phyloP scores from a whole-genome alignment of 2,888 invertebrate genomes.

The Cheilosia grossa region DNA sequence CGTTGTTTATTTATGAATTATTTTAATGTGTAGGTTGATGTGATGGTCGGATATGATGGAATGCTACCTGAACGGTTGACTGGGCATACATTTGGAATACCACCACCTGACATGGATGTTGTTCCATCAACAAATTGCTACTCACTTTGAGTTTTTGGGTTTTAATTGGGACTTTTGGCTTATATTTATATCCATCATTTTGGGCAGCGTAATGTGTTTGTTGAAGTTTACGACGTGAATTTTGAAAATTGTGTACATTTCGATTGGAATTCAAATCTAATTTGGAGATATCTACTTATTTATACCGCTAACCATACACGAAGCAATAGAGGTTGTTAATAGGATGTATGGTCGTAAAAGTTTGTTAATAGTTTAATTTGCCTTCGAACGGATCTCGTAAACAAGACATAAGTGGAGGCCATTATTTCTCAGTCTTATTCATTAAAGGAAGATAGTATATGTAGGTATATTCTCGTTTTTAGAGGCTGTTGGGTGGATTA shows the following conservation, averaged over 20 bases:
- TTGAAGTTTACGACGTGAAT: constrained; percentile 32
- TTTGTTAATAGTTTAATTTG: constrained; percentile 52
- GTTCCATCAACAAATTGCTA: constrained; percentile 25
- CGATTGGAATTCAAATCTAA: constrained; percentile 16
- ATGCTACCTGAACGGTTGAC: constrained; percentile 35
- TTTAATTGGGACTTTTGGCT: not conserved
- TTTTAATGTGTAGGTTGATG: constrained; percentile 53
- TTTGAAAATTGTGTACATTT: constrained; percentile 25
- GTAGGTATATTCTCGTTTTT: not conserved
- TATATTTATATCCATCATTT: constrained; percentile 15
- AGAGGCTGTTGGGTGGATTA: not conserved
- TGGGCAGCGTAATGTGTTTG: constrained; percentile 1
- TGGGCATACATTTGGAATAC: not conserved
- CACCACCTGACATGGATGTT: not conserved
- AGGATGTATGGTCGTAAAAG: constrained; percentile 41
- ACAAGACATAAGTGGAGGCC: constrained; percentile 1
- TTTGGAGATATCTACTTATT: constrained; percentile 26
- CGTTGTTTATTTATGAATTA: constrained; percentile 39
- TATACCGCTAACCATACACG: constrained; percentile 8
- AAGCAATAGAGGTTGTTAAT: constrained; percentile 46
- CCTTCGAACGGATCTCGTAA: constrained; percentile 36
- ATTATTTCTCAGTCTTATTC: not conserved
- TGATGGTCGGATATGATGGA: constrained; percentile 41
- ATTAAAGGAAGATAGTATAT: not conserved
- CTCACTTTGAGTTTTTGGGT: constrained; percentile 6